phyloP scores from a whole-genome alignment of 2,113 vertebrate genomes.

The Tragelaphus buxtoni region DNA sequence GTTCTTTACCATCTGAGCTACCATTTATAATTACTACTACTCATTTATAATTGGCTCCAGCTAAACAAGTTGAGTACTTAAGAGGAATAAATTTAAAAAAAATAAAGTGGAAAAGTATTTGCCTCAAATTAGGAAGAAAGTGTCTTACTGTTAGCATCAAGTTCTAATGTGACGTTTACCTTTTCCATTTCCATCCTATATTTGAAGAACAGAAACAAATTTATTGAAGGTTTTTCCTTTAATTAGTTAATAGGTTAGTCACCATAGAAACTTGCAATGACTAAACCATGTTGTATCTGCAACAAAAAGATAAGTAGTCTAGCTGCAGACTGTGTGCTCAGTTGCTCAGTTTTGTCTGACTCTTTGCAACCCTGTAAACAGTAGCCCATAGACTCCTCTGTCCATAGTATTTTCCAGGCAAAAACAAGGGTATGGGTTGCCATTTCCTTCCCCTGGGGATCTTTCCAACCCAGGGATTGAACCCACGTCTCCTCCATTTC shows the following conservation, averaged over 20 bases:
- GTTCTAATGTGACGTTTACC: not conserved
- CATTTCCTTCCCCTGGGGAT: not conserved
- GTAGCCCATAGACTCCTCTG: not conserved
- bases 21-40: not conserved
- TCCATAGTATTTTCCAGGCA: not conserved
- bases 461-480: not conserved
- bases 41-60: not conserved
- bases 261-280: not conserved
- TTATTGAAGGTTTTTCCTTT: not conserved
- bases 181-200: not conserved
- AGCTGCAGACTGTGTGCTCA: not conserved
- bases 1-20: not conserved
- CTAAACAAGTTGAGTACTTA: not conserved
- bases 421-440: not conserved
- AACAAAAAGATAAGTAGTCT: not conserved
- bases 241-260: not conserved
- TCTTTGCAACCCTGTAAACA: not conserved
- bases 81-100: not conserved
- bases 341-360: not conserved
- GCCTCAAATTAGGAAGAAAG: not conserved
- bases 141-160: not conserved
- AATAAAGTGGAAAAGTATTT: not conserved
- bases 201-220: constrained; percentile 11
- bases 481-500: not conserved
- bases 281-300: not conserved